Conservation (phyloP, 2,797 vertebrate genomes). For the Silurus lanzhouensis region DNA sequence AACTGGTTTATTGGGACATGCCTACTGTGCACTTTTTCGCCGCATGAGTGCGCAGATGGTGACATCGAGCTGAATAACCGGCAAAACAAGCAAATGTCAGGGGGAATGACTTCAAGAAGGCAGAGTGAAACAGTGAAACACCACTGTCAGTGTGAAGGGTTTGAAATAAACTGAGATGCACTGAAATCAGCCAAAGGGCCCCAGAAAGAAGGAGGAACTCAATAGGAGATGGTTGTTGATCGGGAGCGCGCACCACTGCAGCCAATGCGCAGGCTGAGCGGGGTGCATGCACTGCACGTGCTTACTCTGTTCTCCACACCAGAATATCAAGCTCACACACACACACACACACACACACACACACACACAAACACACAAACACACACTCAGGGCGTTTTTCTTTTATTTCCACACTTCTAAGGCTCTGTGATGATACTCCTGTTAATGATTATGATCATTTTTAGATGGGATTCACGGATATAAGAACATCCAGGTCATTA, state of each 20-base stretch:
- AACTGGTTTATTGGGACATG: not conserved
- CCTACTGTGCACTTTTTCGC: not conserved
- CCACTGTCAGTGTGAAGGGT: not conserved
- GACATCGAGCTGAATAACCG: not conserved
- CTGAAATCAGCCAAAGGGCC: not conserved
- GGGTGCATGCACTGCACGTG: constrained; percentile 74
- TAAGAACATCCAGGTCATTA: not conserved
- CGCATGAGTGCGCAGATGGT: not conserved
- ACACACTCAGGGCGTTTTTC: not conserved
- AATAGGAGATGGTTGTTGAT: constrained; percentile 49
- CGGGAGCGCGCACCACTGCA: constrained; percentile 70
- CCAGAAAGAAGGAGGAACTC: constrained; percentile 50
- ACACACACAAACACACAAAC: no score
- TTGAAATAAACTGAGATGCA: not conserved
- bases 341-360: no score
- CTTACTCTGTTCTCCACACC: constrained; percentile 7
- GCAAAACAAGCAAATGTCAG: not conserved
- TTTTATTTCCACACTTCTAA: not conserved
- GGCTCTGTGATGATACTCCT: not conserved
- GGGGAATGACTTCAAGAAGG: not conserved
- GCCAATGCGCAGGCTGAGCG: constrained; percentile 71
- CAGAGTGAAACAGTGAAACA: not conserved
- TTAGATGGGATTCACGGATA: not conserved
- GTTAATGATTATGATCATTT: not conserved
- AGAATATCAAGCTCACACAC: not conserved